Evolutionary conservation across 2,797 vertebrate species (phyloP).

Genomic region (Helostoma temminkii): DNA sequence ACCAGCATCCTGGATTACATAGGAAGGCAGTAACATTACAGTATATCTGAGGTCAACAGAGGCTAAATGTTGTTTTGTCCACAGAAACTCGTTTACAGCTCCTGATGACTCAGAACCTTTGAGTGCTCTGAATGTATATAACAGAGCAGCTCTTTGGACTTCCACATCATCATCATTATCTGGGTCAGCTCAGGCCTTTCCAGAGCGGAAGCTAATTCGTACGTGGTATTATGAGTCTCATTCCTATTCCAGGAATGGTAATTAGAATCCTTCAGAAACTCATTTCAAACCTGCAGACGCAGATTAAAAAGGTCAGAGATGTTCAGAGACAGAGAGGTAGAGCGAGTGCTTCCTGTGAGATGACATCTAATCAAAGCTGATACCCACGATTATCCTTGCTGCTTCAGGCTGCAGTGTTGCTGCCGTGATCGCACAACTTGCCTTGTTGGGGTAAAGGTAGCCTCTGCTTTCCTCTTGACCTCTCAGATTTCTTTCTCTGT

Average conservation of each 20-base stretch:
- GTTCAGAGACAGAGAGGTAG: constrained; percentile 8
- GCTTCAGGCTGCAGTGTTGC: constrained; percentile 9
- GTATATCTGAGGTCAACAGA: background rate
- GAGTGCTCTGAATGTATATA: background rate
- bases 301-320: constrained; percentile 50
- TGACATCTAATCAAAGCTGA: constrained; percentile 42
- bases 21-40: background rate
- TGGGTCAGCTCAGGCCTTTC: constrained; percentile 36
- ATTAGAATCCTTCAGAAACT: constrained; percentile 58
- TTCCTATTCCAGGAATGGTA: constrained; percentile 30
- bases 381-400: constrained; percentile 26
- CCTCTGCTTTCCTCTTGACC: constrained; percentile 8
- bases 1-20: background rate
- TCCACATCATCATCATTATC: constrained; percentile 26
- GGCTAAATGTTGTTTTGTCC: background rate
- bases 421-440: constrained; percentile 12
- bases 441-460: constrained; percentile 5
- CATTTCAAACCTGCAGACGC: constrained; percentile 49
- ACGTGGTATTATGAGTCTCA: constrained; percentile 36
- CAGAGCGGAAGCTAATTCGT: constrained; percentile 30
- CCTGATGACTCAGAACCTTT: background rate
- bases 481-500: background rate
- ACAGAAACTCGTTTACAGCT: background rate
- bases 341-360: constrained; percentile 38
- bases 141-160: constrained; percentile 15